These are phyloP conservation scores for Dromas ardeola DNA, from an alignment of 2,113 vertebrate genomes.

Conservation along the genomic window DNA sequence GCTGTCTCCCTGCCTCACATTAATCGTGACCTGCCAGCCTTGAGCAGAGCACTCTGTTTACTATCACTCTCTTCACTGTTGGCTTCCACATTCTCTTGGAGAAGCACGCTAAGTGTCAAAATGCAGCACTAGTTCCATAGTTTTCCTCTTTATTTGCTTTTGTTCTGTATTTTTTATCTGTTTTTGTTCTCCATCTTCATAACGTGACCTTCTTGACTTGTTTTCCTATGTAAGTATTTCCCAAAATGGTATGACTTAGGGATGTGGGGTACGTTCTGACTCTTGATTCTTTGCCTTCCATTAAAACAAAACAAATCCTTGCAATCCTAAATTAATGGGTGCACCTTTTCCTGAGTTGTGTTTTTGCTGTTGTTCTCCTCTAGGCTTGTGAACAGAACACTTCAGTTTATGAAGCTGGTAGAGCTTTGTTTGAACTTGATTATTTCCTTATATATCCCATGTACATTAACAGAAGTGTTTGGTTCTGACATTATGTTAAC, in stretches of 20 bases:
- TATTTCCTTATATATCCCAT: neutral
- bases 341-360: neutral
- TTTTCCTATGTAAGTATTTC: neutral
- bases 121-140: neutral
- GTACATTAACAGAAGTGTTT: neutral
- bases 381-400: neutral
- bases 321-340: neutral
- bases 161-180: neutral
- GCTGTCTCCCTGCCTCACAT: neutral
- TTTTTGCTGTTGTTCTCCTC: neutral
- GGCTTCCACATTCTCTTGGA: rapidly evolving
- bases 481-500: neutral
- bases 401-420: neutral
- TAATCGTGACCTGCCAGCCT: neutral
- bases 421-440: neutral
- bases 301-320: neutral
- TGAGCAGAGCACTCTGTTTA: neutral
- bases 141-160: neutral
- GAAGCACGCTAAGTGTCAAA: rapidly evolving
- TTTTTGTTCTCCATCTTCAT: neutral
- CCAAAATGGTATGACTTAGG: too few relatives aligned
- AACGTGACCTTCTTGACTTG: rapidly evolving
- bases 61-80: neutral
- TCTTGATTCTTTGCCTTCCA: neutral
- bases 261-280: neutral